Conservation (phyloP, 1,140 invertebrate species). For the Adelges cooleyi region DNA sequence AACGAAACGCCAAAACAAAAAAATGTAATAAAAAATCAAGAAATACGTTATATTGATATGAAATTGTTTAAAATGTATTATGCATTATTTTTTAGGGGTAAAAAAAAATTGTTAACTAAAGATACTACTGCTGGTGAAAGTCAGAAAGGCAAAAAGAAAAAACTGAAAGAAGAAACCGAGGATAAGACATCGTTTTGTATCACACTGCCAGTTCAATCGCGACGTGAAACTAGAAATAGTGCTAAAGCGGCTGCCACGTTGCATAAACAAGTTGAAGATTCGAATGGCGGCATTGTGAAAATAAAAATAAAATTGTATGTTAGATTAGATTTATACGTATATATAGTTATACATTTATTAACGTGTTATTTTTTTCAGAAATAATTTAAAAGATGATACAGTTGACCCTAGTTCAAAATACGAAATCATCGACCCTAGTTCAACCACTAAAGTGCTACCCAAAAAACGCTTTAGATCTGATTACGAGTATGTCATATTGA, state of each 20-base stretch:
- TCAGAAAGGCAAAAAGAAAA: neutral
- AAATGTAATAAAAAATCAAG: constrained; percentile 15
- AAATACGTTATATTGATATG: neutral
- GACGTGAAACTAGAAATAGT: constrained; percentile 23
- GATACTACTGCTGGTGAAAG: neutral
- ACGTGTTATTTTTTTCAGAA: too few relatives aligned
- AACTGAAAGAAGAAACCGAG: neutral
- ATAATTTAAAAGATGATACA: too few relatives aligned
- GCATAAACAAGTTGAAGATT: neutral
- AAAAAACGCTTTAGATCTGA: constrained; percentile 17
- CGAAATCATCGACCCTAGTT: neutral
- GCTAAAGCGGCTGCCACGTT: neutral
- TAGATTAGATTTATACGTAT: too few relatives aligned
- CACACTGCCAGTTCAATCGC: constrained; percentile 5
- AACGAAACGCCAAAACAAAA: constrained; percentile 25
- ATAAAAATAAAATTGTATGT: constrained; percentile 1
- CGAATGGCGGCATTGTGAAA: neutral
- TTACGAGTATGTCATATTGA: neutral
- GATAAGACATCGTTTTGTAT: neutral
- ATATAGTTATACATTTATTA: too few relatives aligned
- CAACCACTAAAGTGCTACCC: neutral
- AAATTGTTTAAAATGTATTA: neutral
- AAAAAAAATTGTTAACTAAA: neutral
- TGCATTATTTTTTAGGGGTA: neutral
- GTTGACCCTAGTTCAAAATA: constrained; percentile 8